A percentile compares a stretch with the other conserved stretches of the same genome.
Evolutionary conservation across 2,888 invertebrate genomes (phyloP).

Genomic region (Torymus texanus): DNA sequence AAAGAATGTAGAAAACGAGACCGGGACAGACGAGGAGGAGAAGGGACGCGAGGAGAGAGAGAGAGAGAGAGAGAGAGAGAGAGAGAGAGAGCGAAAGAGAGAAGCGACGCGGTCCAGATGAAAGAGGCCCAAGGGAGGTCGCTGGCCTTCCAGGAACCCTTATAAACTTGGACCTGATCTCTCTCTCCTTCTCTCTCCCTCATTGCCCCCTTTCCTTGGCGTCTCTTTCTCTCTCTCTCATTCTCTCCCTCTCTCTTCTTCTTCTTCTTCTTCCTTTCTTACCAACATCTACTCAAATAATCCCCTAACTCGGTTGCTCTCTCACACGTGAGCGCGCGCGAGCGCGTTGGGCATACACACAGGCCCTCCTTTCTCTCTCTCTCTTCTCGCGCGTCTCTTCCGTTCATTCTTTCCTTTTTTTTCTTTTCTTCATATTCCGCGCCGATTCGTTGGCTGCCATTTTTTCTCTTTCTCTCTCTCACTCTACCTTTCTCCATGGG

Average conservation of each 20-base stretch:
- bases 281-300: conserved; percentile 59
- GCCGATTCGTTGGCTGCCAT: conserved; percentile 1
- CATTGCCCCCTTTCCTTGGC: conserved; percentile 31
- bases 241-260: conserved; percentile 43
- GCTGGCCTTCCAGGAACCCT: conserved; percentile 74
- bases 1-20: conserved; percentile 55
- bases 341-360: not conserved
- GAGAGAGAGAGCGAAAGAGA: conserved; percentile 20
- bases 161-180: conserved; percentile 71
- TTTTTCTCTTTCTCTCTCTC: no score
- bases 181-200: conserved; percentile 58
- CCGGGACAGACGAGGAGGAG: conserved; percentile 38
- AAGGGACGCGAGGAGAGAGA: conserved; percentile 16
- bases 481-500: no score
- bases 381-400: not conserved
- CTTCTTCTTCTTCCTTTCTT: conserved; percentile 46
- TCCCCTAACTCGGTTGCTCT: conserved; percentile 54
- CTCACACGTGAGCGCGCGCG: conserved; percentile 38
- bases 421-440: not conserved
- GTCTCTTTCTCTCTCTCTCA: conserved; percentile 11
- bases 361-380: not conserved
- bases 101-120: conserved; percentile 62
- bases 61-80: conserved; percentile 40
- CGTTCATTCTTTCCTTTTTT: not conserved
- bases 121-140: conserved; percentile 71